Evolutionary conservation across 1,140 invertebrate species (phyloP).

Genomic region (Branchinecta lynchi): DNA sequence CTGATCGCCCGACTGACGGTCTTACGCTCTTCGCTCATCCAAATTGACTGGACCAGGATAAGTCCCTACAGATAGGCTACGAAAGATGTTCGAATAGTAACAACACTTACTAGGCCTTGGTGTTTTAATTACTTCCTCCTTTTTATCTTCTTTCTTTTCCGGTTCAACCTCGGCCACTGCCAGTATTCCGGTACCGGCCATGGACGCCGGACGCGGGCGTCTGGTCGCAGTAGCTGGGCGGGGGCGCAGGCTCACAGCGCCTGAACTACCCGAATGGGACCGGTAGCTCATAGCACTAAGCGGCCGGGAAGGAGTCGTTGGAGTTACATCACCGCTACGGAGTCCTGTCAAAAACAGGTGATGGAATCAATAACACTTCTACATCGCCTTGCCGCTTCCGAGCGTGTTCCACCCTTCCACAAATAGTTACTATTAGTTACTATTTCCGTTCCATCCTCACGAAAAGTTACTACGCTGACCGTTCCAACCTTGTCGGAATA

Average conservation of each 20-base stretch:
- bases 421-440: too few species aligned
- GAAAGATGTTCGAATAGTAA: background rate
- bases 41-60: too few species aligned
- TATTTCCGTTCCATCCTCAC: too few species aligned
- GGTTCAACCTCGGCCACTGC: slow-evolving; percentile 21
- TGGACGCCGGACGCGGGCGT: slow-evolving; percentile 24
- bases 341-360: slow-evolving; percentile 31
- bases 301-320: slow-evolving; percentile 52
- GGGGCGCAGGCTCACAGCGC: slow-evolving; percentile 29
- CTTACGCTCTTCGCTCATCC: too few species aligned
- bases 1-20: too few species aligned
- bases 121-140: background rate
- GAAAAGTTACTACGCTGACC: too few species aligned
- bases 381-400: too few species aligned
- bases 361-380: too few species aligned
- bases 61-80: too few species aligned
- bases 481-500: too few species aligned
- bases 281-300: slow-evolving; percentile 60
- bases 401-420: too few species aligned
- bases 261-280: slow-evolving; percentile 40
- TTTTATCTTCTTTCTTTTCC: slow-evolving; percentile 15
- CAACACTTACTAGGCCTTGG: background rate
- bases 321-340: slow-evolving; percentile 51
- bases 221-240: slow-evolving; percentile 21
- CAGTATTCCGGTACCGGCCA: slow-evolving; percentile 23